Evolutionary conservation across 2,888 invertebrate species (phyloP).

Genomic region (Tribolium freemani): DNA sequence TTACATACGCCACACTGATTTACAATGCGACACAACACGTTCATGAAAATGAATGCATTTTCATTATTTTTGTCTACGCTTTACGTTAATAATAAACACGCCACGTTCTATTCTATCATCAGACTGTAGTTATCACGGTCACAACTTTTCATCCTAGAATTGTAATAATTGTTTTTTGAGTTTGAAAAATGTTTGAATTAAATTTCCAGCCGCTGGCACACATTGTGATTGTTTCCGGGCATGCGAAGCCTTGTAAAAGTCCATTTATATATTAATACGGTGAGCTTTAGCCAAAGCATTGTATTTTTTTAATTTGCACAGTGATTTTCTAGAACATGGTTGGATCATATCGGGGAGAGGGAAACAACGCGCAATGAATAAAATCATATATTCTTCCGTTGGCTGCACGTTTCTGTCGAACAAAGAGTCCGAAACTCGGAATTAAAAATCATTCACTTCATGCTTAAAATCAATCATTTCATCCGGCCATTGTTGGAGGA

Average conservation of each 20-base stretch:
- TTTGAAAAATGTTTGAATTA: not conserved
- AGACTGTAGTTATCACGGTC: not conserved
- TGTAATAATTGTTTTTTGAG: not conserved
- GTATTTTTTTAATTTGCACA: conserved; percentile 63
- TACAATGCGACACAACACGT: conserved; percentile 58
- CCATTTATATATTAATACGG: conserved; percentile 51
- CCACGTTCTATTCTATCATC: conserved; percentile 38
- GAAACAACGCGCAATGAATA: conserved; percentile 65
- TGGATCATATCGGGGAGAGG: conserved; percentile 54
- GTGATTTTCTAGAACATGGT: conserved; percentile 61
- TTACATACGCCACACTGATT: conserved; percentile 59
- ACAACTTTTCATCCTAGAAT: too few relatives aligned
- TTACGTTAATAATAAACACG: conserved; percentile 55
- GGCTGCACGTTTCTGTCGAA: conserved; percentile 60
- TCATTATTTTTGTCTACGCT: conserved; percentile 60
- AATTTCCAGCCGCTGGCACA: conserved; percentile 2
- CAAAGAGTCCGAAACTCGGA: conserved; percentile 62
- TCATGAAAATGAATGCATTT: conserved; percentile 64
- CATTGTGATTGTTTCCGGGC: conserved; percentile 2
- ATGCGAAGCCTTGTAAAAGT: conserved; percentile 24
- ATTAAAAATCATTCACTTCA: conserved; percentile 69
- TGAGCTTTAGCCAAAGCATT: conserved; percentile 40
- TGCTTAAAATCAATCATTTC: conserved; percentile 67
- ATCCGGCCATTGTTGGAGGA: conserved; percentile 55
- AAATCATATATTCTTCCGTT: conserved; percentile 66